Evolutionary conservation across 2,888 invertebrate genomes (phyloP).

Genomic region (Amblyteles armatorius): DNA sequence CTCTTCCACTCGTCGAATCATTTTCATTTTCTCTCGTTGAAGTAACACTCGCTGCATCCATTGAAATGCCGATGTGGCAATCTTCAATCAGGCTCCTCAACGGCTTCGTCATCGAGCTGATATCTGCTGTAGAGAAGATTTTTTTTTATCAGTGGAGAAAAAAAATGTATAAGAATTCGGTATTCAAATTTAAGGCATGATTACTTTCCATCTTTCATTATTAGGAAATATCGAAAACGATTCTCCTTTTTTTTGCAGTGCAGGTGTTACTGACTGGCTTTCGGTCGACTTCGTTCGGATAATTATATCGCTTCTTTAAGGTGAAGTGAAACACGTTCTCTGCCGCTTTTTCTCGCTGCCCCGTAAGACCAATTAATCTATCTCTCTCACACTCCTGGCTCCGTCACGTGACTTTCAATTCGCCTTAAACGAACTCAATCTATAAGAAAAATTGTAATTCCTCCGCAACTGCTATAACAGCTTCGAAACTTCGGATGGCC

Average conservation of each 20-base stretch:
- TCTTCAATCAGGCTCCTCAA: constrained; percentile 26
- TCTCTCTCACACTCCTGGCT: no score
- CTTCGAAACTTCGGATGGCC: no score
- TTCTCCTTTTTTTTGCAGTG: not conserved
- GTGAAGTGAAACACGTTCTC: no score
- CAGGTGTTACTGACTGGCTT: not conserved
- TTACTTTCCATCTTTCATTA: not conserved
- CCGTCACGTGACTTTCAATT: no score
- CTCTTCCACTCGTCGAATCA: not conserved
- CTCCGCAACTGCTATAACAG: no score
- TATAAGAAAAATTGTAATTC: no score
- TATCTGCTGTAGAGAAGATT: not conserved
- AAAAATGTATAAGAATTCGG: not conserved
- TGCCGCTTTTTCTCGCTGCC: no score
- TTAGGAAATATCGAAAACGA: not conserved
- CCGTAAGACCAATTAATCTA: no score
- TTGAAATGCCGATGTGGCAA: constrained; percentile 46
- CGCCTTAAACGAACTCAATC: no score
- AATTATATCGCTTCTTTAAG: not conserved
- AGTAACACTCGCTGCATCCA: constrained; percentile 26
- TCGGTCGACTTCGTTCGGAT: not conserved
- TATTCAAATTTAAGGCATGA: not conserved
- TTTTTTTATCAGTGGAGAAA: not conserved
- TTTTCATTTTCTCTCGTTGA: constrained; percentile 24
- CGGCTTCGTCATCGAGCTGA: constrained; percentile 18